These are phyloP conservation scores for Triplophysa siluroides DNA, from an alignment of 2,113 vertebrate species.

Conservation along the genomic window DNA sequence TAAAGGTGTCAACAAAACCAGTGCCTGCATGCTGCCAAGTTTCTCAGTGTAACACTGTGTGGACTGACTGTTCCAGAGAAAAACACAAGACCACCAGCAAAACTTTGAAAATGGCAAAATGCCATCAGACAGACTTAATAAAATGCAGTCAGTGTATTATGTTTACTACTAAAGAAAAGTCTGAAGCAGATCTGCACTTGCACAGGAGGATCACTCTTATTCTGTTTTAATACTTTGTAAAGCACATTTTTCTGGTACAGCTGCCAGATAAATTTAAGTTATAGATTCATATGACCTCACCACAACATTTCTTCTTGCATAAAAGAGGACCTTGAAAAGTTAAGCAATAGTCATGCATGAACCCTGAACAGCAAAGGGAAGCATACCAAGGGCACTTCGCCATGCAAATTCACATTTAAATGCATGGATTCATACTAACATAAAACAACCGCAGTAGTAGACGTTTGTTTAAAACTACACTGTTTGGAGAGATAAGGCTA, in stretches of 20 bases:
- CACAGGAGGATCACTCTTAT: conserved; percentile 32
- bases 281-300: background rate
- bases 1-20: conserved; percentile 31
- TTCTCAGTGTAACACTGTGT: conserved; percentile 26
- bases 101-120: conserved; percentile 4
- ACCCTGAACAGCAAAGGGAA: background rate
- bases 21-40: conserved; percentile 3
- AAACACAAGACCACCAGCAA: conserved; percentile 23
- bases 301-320: background rate
- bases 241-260: background rate
- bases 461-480: background rate
- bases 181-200: conserved; percentile 19
- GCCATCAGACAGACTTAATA: conserved; percentile 14
- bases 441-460: background rate
- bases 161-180: conserved; percentile 56
- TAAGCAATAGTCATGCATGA: background rate
- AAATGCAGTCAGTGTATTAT: conserved; percentile 33
- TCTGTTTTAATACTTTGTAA: conserved; percentile 8
- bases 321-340: background rate
- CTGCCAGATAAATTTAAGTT: too few species aligned
- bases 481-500: background rate
- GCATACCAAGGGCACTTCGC: background rate
- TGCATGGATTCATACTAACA: background rate
- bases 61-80: conserved; percentile 15
- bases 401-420: background rate